Conservation (phyloP, 2,797 vertebrate species). For the Pyrrhura leucotis region DNA sequence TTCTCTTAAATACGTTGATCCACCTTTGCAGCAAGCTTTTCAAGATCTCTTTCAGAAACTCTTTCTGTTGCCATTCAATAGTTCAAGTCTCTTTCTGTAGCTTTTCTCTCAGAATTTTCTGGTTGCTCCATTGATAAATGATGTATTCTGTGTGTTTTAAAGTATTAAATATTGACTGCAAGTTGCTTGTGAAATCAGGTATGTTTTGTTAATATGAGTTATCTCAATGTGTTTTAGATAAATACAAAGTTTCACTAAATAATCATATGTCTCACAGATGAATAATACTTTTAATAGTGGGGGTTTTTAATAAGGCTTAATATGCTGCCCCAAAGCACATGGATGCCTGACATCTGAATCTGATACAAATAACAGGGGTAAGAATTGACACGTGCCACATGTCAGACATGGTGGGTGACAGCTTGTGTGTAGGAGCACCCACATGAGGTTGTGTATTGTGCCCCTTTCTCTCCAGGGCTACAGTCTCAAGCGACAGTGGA, state of each 20-base stretch:
- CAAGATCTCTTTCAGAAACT: neutral
- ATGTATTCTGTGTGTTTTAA: neutral
- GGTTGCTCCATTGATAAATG: neutral
- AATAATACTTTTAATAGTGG: neutral
- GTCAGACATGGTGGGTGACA: accelerated
- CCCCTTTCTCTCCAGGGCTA: neutral
- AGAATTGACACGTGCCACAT: neutral
- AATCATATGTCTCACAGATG: neutral
- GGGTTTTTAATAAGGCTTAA: accelerated
- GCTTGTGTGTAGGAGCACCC: neutral
- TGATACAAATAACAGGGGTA: neutral
- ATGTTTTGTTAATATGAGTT: neutral
- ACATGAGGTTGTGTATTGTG: too few species aligned
- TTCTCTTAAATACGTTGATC: neutral
- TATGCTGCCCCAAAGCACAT: neutral
- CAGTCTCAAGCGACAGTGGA: accelerated
- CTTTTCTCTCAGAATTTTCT: neutral
- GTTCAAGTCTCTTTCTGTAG: neutral
- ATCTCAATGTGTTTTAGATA: neutral
- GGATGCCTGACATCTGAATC: neutral
- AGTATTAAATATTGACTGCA: neutral
- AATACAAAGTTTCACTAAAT: neutral
- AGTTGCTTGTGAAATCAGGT: neutral
- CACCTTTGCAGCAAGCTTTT: neutral
- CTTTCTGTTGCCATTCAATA: neutral